These are phyloP conservation scores for Deilephila elpenor DNA, from an alignment of 2,888 invertebrate species.

Conservation along the genomic window DNA sequence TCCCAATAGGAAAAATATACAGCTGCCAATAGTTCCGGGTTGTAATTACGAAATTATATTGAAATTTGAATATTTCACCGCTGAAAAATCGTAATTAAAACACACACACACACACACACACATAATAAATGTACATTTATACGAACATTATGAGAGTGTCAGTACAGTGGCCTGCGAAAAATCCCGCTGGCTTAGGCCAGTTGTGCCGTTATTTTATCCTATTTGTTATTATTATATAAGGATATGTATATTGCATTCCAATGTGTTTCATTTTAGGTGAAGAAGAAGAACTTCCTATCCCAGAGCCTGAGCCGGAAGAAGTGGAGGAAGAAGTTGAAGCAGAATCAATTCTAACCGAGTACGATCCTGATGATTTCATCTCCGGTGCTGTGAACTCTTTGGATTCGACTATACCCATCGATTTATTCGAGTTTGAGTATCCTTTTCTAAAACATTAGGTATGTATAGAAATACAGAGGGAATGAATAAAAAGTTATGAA, in stretches of 20 bases:
- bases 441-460: conserved; percentile 67
- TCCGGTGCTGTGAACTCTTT: conserved; percentile 83
- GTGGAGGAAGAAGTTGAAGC: conserved; percentile 62
- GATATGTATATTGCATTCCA: background rate
- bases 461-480: too few relatives aligned
- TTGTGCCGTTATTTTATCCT: background rate
- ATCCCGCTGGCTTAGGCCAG: background rate
- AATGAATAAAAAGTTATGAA: too few relatives aligned
- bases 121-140: too few relatives aligned
- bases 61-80: too few relatives aligned
- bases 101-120: too few relatives aligned
- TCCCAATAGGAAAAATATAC: too few relatives aligned
- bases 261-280: conserved; percentile 36
- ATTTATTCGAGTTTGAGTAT: conserved; percentile 88
- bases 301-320: conserved; percentile 42
- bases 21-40: too few relatives aligned
- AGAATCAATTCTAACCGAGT: conserved; percentile 73
- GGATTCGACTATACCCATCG: conserved; percentile 81
- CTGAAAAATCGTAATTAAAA: too few relatives aligned
- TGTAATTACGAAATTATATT: too few relatives aligned
- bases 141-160: too few relatives aligned
- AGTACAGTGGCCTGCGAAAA: too few relatives aligned
- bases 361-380: conserved; percentile 82
- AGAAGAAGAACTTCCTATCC: conserved; percentile 41
- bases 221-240: too few relatives aligned